These are phyloP conservation scores for Diachasma alloeum DNA, from an alignment of 1,140 invertebrate genomes.

Conservation along the genomic window DNA sequence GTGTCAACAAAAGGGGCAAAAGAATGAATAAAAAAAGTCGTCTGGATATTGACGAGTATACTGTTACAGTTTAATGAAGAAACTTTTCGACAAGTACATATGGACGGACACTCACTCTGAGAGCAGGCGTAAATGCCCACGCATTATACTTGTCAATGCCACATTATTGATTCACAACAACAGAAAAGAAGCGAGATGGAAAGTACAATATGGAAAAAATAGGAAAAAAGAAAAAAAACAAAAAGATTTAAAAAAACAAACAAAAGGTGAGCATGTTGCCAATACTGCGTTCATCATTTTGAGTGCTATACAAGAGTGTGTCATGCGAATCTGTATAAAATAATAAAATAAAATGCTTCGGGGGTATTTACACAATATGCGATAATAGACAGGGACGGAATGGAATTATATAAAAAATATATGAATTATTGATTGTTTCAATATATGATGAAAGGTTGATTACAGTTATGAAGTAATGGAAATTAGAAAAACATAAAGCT, in stretches of 20 bases:
- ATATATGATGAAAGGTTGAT: too few relatives aligned
- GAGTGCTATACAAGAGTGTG: background rate
- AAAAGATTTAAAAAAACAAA: background rate
- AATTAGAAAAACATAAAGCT: too few relatives aligned
- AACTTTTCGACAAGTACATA: background rate
- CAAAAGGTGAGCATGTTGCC: background rate
- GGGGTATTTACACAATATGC: too few relatives aligned
- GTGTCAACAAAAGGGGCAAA: slow-evolving; percentile 17
- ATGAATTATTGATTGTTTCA: too few relatives aligned
- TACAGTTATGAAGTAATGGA: too few relatives aligned
- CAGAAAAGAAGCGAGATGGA: background rate
- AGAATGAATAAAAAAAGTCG: background rate
- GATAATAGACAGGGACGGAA: too few relatives aligned
- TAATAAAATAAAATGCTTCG: too few relatives aligned
- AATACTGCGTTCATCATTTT: background rate
- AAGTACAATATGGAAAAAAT: background rate
- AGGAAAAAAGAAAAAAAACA: background rate
- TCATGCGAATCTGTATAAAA: too few relatives aligned
- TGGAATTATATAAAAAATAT: too few relatives aligned
- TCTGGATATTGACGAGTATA: background rate
- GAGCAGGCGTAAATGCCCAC: background rate
- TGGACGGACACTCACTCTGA: background rate
- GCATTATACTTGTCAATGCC: background rate
- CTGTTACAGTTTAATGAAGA: background rate
- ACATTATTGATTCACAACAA: background rate